phyloP scores from a whole-genome alignment of 2,888 invertebrate species.

The Strigamia crassipes region DNA sequence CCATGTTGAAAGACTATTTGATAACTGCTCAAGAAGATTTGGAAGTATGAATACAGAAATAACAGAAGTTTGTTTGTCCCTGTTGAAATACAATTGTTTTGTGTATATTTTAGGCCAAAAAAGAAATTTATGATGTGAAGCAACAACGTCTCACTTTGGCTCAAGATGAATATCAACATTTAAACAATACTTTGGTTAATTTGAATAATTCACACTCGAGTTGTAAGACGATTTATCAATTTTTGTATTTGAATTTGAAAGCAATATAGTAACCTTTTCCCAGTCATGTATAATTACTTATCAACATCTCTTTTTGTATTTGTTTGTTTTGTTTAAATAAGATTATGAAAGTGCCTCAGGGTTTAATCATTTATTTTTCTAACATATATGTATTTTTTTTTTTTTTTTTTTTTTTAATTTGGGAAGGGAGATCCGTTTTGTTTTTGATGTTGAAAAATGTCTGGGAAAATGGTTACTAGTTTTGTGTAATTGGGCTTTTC shows the following conservation, averaged over 20 bases:
- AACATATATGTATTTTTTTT: background rate
- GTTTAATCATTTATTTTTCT: background rate
- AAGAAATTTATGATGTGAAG: slow-evolving; percentile 94
- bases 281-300: slow-evolving; percentile 8
- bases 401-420: background rate
- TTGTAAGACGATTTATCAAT: slow-evolving; percentile 68
- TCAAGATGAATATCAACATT: slow-evolving; percentile 93
- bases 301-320: slow-evolving; percentile 4
- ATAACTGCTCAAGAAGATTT: slow-evolving; percentile 93
- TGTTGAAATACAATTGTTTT: slow-evolving; percentile 2
- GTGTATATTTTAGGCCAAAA: slow-evolving; percentile 75
- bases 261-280: background rate
- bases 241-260: background rate
- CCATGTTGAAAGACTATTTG: slow-evolving; percentile 95
- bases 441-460: slow-evolving; percentile 20
- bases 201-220: slow-evolving; percentile 88
- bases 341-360: slow-evolving; percentile 20
- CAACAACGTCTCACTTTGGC: slow-evolving; percentile 90
- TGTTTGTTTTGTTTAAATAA: background rate
- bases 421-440: background rate
- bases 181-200: slow-evolving; percentile 76
- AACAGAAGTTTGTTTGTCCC: background rate
- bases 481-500: slow-evolving; percentile 11
- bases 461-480: slow-evolving; percentile 24
- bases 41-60: slow-evolving; percentile 69